phyloP scores from a whole-genome alignment of 2,113 vertebrate species.

The Pagrus major region DNA sequence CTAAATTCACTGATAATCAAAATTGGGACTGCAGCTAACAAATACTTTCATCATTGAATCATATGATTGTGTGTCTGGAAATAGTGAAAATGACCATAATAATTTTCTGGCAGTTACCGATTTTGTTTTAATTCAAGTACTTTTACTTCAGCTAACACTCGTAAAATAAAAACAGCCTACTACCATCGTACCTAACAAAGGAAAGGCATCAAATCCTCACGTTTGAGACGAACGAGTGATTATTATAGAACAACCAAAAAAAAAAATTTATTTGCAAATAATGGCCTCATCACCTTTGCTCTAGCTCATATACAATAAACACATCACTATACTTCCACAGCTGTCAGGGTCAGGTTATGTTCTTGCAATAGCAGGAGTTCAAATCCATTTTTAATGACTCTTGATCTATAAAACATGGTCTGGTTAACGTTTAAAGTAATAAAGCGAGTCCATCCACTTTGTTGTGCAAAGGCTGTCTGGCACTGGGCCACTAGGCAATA shows the following conservation, averaged over 20 bases:
- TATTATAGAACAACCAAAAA: neutral
- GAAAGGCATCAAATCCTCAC: neutral
- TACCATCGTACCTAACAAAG: neutral
- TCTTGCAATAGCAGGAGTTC: too few relatives aligned
- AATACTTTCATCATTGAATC: neutral
- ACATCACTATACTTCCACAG: neutral
- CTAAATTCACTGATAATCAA: neutral
- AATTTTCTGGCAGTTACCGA: neutral
- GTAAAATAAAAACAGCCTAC: neutral
- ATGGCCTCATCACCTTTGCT: rapidly evolving
- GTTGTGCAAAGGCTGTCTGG: too few relatives aligned
- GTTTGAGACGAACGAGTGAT: neutral
- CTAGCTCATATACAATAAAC: neutral
- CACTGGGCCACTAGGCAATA: neutral
- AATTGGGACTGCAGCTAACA: neutral
- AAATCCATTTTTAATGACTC: too few relatives aligned
- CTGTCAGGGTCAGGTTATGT: too few relatives aligned
- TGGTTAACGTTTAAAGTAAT: too few relatives aligned
- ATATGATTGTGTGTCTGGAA: neutral
- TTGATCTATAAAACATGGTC: too few relatives aligned
- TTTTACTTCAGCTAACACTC: neutral
- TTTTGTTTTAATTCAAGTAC: too few relatives aligned
- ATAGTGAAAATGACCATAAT: neutral
- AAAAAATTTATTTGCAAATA: neutral
- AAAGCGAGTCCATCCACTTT: too few relatives aligned